Evolutionary conservation across 35 echinoderm and acorn worm species (phyloP).

Genomic region (Heliocidaris erythrogramma): DNA sequence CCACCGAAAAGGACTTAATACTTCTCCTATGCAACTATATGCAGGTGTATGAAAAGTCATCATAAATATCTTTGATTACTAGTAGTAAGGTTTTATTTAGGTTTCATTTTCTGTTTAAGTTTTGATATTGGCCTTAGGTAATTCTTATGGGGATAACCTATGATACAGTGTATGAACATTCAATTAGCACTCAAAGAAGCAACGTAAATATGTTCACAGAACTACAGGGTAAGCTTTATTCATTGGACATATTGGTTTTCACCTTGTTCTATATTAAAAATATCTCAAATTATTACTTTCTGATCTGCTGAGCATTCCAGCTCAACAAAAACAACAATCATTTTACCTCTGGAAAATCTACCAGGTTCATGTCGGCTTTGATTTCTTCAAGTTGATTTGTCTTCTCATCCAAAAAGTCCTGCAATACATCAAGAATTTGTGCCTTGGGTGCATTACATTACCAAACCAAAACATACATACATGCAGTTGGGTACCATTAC

Average conservation of each 20-base stretch:
- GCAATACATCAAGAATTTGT: slow-evolving; percentile 41
- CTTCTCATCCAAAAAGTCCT: slow-evolving; percentile 9
- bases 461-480: neutral
- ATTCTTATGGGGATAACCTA: too few relatives aligned
- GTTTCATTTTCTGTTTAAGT: too few relatives aligned
- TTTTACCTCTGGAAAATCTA: slow-evolving; percentile 23
- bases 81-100: too few relatives aligned
- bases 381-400: neutral
- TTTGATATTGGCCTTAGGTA: too few relatives aligned
- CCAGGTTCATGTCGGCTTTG: slow-evolving; percentile 13
- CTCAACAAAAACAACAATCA: neutral
- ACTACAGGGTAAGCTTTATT: neutral
- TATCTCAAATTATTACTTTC: neutral
- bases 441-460: slow-evolving; percentile 26
- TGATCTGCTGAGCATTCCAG: neutral
- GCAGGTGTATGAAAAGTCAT: too few relatives aligned
- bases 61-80: too few relatives aligned
- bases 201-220: neutral
- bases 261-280: neutral
- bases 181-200: too few relatives aligned
- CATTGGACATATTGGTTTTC: neutral
- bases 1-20: too few relatives aligned
- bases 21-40: too few relatives aligned
- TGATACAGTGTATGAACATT: too few relatives aligned
- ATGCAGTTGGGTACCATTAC: neutral